Percentiles rank a stretch among this genome's conserved stretches.
Conservation (phyloP, 2,888 invertebrate genomes). For the Agelastica alni region DNA sequence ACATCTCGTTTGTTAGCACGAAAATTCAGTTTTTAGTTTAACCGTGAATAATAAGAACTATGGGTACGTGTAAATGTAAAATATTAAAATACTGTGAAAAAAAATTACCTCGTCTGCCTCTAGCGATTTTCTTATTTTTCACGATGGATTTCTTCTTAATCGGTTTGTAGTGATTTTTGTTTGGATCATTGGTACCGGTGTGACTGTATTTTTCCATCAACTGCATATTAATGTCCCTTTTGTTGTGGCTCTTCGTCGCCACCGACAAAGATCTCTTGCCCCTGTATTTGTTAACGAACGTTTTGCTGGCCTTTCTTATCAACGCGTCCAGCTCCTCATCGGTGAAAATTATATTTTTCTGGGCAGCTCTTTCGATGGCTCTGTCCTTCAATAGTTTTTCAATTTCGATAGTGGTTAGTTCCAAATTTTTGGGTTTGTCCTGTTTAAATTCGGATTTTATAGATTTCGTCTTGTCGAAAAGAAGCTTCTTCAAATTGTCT, state of each 20-base stretch:
- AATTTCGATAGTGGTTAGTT: conserved; percentile 40
- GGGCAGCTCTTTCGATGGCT: conserved; percentile 44
- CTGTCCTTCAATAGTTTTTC: conserved; percentile 46
- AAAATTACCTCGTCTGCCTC: conserved; percentile 15
- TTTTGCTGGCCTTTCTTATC: conserved; percentile 43
- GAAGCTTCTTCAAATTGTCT: conserved; percentile 26
- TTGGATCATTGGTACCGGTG: not conserved
- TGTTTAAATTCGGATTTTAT: conserved; percentile 11
- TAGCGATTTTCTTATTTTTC: not conserved
- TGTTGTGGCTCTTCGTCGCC: too few species aligned
- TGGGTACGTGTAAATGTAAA: too few species aligned
- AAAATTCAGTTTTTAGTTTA: too few species aligned
- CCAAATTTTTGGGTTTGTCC: conserved; percentile 19
- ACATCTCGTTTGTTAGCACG: too few species aligned
- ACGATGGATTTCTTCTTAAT: not conserved
- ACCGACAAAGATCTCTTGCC: conserved; percentile 23
- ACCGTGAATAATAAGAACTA: too few species aligned
- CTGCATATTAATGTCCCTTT: conserved; percentile 39
- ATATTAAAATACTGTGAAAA: too few species aligned
- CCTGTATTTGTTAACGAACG: conserved; percentile 34
- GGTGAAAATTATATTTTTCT: conserved; percentile 44
- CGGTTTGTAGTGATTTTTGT: not conserved
- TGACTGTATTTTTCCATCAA: conserved; percentile 24
- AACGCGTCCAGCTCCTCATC: conserved; percentile 47
- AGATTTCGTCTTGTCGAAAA: conserved; percentile 21